Base-by-base conservation (phyloP, 1,140 invertebrate species). In the Drosophila lacteicornis region DNA sequence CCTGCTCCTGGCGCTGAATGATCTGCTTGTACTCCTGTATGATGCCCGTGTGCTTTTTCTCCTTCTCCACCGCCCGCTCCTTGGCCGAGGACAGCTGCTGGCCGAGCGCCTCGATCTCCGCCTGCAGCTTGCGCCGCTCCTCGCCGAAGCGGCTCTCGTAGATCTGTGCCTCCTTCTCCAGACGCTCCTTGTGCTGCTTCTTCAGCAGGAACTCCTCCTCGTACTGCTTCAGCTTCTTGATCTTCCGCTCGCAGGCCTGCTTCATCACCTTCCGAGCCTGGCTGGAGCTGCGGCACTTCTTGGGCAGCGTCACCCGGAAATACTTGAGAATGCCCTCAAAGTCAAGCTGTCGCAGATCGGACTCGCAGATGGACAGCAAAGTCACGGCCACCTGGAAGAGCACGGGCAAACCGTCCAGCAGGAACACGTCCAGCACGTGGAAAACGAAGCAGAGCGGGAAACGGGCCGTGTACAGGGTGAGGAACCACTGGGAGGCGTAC, bases 401-500 rank as follows among this genome's bases (percentile, higher is more conserved):
- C 0, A 98, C 98, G 88, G 99, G 97, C 73, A 98, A 96, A 33
- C 98, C 98, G 95, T 98, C 97, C 30, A 98, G 94, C 8, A 99
- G 95, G 93, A 99, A 99, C 38, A 99, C 95, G 92, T 99, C 99
- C 22, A 99, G 94, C 65, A 99, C 99, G 91, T 98, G 97, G 94
- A 99, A 99, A 13, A 99, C 99, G 93, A 99, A 96, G 92, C 97
- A 97, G 1, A 99, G 94, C 4, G 99, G 99, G 94, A 99, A 99
- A 92, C 99, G 97, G 15, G 99, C 98, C 4, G 99, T 99, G 94
- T 99, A 99, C 13, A 99, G 94, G 0, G 99, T 99, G 25, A 99
- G 95, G 94, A 99, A 99, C 99, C 99, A 99, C 94, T 99, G 99
- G 38, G 97, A 98, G 25, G 98, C 99, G 93, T 98, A 99, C 99